phyloP scores from a whole-genome alignment of 2,888 invertebrate genomes.

The Thysanoteuthis rhombus region DNA sequence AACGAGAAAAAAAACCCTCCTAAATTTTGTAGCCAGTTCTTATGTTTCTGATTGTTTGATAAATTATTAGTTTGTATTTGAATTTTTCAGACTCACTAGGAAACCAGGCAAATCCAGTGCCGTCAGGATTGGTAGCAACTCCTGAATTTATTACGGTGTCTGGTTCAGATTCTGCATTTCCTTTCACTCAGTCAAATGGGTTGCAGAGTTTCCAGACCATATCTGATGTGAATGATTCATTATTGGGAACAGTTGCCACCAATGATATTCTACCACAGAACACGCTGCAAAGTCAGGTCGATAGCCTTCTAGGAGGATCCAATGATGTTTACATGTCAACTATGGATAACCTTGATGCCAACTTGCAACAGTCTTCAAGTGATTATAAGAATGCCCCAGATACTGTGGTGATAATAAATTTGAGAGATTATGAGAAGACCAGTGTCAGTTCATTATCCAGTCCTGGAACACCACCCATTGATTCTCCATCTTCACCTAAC shows the following conservation, averaged over 20 bases:
- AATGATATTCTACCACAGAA: slow-evolving; percentile 31
- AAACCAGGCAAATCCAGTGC: slow-evolving; percentile 32
- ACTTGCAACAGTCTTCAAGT: not conserved
- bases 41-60: slow-evolving; percentile 28
- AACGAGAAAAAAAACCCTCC: not conserved
- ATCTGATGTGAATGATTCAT: slow-evolving; percentile 28
- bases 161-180: slow-evolving; percentile 31
- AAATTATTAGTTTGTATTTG: slow-evolving; percentile 30
- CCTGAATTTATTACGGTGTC: slow-evolving; percentile 31
- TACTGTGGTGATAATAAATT: not conserved
- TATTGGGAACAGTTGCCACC: slow-evolving; percentile 23
- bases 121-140: slow-evolving; percentile 31
- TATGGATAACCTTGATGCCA: slow-evolving; percentile 19
- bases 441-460: slow-evolving; percentile 32
- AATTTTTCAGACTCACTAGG: slow-evolving; percentile 32
- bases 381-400: not conserved
- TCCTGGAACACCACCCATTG: slow-evolving; percentile 24
- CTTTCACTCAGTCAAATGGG: slow-evolving; percentile 25
- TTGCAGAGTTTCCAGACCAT: slow-evolving; percentile 30
- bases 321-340: slow-evolving; percentile 19
- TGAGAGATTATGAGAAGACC: slow-evolving; percentile 31
- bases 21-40: slow-evolving; percentile 1
- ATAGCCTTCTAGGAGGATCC: slow-evolving; percentile 26
- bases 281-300: slow-evolving; percentile 27
- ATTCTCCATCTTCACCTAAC: slow-evolving; percentile 27